phyloP scores from a whole-genome alignment of 2,888 invertebrate species.

The Nebria brevicollis region DNA sequence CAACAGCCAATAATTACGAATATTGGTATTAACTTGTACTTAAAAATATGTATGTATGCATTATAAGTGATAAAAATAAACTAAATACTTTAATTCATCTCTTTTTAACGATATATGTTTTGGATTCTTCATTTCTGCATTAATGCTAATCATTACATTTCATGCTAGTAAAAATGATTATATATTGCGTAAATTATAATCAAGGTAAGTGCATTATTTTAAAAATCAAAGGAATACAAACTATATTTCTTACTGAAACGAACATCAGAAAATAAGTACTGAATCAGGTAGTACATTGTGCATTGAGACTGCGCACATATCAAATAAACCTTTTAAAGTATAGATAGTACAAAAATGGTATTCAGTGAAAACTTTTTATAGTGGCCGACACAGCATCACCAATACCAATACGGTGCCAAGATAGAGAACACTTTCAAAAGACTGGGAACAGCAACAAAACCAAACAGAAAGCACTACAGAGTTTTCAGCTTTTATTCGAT shows the following conservation, averaged over 20 bases:
- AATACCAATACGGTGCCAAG: background rate
- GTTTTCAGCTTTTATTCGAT: conserved; percentile 8
- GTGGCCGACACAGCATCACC: background rate
- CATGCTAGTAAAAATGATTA: no score
- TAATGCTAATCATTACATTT: no score
- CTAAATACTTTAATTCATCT: no score
- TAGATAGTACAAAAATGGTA: background rate
- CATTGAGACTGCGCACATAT: background rate
- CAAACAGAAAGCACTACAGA: background rate
- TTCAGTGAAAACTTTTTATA: conserved; percentile 10
- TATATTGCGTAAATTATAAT: no score
- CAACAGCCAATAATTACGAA: no score
- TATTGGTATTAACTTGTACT: no score
- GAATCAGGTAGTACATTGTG: background rate
- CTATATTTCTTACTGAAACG: background rate
- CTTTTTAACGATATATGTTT: no score
- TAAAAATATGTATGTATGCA: no score
- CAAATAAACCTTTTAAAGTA: background rate
- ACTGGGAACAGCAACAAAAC: background rate
- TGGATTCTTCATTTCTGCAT: no score
- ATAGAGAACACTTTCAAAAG: conserved; percentile 8
- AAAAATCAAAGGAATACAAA: background rate
- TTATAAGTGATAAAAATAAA: no score
- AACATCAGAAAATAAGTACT: no score
- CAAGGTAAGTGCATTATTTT: no score